Conservation (phyloP, 2,888 invertebrate species). For the Acronicta alni region DNA sequence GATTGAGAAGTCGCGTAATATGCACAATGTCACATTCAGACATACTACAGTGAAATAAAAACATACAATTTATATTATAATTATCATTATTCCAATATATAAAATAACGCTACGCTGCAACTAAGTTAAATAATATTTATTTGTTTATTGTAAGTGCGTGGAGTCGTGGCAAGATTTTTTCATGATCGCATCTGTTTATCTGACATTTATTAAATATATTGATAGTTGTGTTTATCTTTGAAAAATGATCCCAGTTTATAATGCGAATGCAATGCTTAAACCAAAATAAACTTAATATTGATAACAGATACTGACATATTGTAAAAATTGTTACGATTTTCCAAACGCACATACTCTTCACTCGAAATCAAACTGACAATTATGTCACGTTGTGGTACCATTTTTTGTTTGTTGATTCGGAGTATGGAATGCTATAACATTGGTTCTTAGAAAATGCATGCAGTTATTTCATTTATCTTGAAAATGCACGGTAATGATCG, state of each 20-base stretch:
- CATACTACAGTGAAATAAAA: conserved; percentile 50
- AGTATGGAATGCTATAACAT: conserved; percentile 34
- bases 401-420: conserved; percentile 33
- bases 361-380: conserved; percentile 16
- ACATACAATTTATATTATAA: neutral
- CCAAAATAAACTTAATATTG: conserved; percentile 1
- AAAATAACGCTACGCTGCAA: too few species aligned
- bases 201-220: too few species aligned
- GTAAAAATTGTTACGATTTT: conserved; percentile 17
- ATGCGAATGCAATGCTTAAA: neutral
- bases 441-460: conserved; percentile 7
- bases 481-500: neutral
- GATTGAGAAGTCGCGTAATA: conserved; percentile 69
- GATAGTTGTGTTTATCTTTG: neutral
- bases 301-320: conserved; percentile 26
- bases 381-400: conserved; percentile 5
- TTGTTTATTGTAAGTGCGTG: too few species aligned
- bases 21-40: conserved; percentile 36
- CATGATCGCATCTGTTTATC: neutral
- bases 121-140: too few species aligned
- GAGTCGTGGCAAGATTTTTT: too few species aligned
- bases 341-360: conserved; percentile 36
- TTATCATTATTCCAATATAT: too few species aligned
- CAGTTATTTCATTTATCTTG: neutral
- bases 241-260: neutral